Evolutionary conservation across 2,888 invertebrate genomes (phyloP), one percentile per base, ranked within the genome.

Genomic region (Microctonus hyperodae): DNA sequence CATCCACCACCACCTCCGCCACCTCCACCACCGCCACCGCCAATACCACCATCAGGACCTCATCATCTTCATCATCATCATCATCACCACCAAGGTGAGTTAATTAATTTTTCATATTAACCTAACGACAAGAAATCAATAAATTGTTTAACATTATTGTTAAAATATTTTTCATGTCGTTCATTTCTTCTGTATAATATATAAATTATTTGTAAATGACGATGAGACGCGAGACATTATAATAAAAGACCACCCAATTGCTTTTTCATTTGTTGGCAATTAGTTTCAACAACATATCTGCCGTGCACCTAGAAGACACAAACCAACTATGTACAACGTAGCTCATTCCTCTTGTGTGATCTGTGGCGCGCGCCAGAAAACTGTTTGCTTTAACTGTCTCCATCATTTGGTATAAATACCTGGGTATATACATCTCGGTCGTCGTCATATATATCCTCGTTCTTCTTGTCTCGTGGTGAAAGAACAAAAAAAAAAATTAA

Each of bases 1-100:
- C 74, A 80, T 22, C 77, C 82, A 25, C 76, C 81, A n/a, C 73
- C 81, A 31, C 79, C 78, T 6, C 75, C 80, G 7, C 44, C 44
- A 16, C 44, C 44, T 7, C 78, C 81, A 63, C 74, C 80, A 25
- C 77, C 82, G 20, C 76, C 82, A 13, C 73, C 80, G 28, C 79
- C 78, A 6, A 75, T n/a, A n/a, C n/a, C 80, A 28, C 4, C 28
- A 7, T 28, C 44, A 44, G 44, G 44, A 22, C 81, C 80, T 44
- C 82, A 81, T 65, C 82, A 81, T 67, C n/a, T n/a, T n/a, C 82
- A 81, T 65, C 82, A 80, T 65, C 82, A 82, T 64, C 80, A 79
- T 64, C 76, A 76, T 68, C 79, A 75, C 65, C 68, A 73, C 65
- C 68, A 73, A 71, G 74, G 74, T 73, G 62, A 70, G 69, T 68